Conservation (phyloP, 2,797 vertebrate species). For the Epinephelus awoara region DNA sequence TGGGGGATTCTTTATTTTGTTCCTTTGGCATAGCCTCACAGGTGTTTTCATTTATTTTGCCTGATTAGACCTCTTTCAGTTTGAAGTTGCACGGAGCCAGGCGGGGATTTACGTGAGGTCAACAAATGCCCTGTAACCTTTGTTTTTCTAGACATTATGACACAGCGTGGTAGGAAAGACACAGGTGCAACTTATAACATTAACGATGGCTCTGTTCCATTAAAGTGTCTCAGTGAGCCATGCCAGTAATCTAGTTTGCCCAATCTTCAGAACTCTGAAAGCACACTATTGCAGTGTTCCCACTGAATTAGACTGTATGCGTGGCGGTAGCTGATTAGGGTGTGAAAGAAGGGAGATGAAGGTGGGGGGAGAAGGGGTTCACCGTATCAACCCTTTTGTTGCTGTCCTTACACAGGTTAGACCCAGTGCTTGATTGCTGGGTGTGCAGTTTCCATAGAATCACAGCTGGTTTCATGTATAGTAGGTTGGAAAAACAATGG, state of each 20-base stretch:
- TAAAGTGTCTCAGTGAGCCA: neutral
- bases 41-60: constrained; percentile 40
- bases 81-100: constrained; percentile 1
- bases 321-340: too few species aligned
- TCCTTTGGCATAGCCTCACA: constrained; percentile 8
- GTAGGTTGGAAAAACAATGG: too few species aligned
- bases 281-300: neutral
- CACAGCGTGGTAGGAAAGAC: neutral
- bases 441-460: too few species aligned
- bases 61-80: constrained; percentile 17
- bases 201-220: neutral
- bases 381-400: too few species aligned
- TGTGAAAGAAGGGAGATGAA: too few species aligned
- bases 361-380: too few species aligned
- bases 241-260: neutral
- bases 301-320: too few species aligned
- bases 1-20: constrained; percentile 8
- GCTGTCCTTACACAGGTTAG: too few species aligned
- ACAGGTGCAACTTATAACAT: constrained; percentile 1
- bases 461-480: too few species aligned
- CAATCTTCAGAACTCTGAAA: neutral
- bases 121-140: neutral
- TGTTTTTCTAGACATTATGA: constrained; percentile 8
- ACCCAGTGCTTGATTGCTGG: too few species aligned
- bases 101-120: constrained; percentile 1